phyloP scores from a whole-genome alignment of 2,888 invertebrate genomes.

The Stramonita haemastoma region DNA sequence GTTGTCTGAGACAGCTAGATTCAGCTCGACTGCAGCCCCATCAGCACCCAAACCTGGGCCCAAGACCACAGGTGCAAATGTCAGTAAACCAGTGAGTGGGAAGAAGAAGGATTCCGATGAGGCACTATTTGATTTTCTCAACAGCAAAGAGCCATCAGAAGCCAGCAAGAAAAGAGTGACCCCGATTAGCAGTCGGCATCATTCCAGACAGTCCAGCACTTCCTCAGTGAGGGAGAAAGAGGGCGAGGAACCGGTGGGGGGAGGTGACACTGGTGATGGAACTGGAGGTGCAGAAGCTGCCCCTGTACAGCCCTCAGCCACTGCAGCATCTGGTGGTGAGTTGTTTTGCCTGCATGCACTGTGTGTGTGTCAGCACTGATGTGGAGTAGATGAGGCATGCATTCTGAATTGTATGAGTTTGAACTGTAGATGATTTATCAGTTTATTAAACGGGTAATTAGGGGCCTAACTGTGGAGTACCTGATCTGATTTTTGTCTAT shows the following conservation, averaged over 20 bases:
- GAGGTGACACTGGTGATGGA: background rate
- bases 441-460: no score
- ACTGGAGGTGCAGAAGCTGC: background rate
- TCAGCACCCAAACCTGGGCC: conserved; percentile 27
- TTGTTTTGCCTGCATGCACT: background rate
- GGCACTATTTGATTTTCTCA: conserved; percentile 78
- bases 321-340: conserved; percentile 9
- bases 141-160: conserved; percentile 72
- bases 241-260: background rate
- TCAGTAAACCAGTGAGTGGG: conserved; percentile 32
- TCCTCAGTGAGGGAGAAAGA: conserved; percentile 66
- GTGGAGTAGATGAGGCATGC: no score
- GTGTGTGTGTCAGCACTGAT: no score
- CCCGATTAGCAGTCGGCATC: conserved; percentile 63
- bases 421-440: no score
- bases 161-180: conserved; percentile 57
- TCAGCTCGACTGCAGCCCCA: background rate
- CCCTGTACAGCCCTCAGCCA: background rate
- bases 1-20: conserved; percentile 43
- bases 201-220: conserved; percentile 75
- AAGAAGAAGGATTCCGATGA: conserved; percentile 76
- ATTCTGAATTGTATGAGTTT: no score
- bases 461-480: no score
- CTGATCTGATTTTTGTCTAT: no score
- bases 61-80: conserved; percentile 22